These are phyloP conservation scores for Peromyscus polionotus DNA, from an alignment of 2,113 vertebrate species.

Conservation along the genomic window DNA sequence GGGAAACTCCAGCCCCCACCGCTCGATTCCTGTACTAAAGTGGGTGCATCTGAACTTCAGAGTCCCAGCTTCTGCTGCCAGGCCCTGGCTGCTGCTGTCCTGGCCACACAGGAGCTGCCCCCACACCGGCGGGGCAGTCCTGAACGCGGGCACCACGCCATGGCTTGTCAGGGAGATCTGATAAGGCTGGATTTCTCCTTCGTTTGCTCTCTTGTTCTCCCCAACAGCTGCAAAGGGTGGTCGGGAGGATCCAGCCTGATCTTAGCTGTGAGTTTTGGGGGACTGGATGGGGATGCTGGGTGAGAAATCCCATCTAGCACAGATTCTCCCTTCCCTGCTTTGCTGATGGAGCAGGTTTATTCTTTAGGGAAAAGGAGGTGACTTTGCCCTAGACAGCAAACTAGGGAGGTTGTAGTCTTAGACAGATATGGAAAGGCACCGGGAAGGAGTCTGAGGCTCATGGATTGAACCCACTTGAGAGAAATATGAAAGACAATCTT, in stretches of 20 bases:
- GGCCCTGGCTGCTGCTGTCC: neutral
- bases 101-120: neutral
- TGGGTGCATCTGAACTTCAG: slow-evolving; percentile 8
- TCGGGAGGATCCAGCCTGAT: slow-evolving; percentile 8
- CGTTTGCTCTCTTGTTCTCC: slow-evolving; percentile 58
- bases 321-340: slow-evolving; percentile 38
- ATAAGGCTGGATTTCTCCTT: slow-evolving; percentile 49
- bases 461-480: neutral
- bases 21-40: neutral
- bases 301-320: slow-evolving; percentile 26
- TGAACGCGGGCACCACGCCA: neutral
- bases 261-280: neutral
- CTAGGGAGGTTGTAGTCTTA: neutral
- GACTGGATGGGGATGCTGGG: neutral
- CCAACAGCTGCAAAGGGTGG: slow-evolving; percentile 33
- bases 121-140: neutral
- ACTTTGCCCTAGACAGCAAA: neutral
- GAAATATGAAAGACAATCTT: neutral
- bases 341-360: slow-evolving; percentile 14
- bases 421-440: neutral
- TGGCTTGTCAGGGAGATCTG: slow-evolving; percentile 45
- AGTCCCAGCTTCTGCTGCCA: neutral
- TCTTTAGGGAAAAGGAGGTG: neutral
- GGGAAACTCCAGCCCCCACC: neutral
- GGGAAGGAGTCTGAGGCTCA: slow-evolving; percentile 5